Conservation (phyloP, 2,797 vertebrate species). For the Schizopygopsis malacanthus region DNA sequence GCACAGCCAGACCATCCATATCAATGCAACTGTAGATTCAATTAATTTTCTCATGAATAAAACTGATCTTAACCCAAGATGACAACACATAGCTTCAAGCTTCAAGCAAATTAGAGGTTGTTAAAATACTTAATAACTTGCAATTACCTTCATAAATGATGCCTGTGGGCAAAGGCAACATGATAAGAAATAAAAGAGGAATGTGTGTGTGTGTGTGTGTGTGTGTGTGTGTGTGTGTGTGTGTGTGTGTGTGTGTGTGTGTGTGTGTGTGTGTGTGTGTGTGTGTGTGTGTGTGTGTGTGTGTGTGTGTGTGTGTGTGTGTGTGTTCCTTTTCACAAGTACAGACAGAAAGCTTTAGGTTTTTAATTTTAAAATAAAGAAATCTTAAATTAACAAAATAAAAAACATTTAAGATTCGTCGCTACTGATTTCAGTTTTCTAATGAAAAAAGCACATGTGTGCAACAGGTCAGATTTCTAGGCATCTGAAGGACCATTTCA, state of each 20-base stretch:
- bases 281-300: neutral
- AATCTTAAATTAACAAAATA: neutral
- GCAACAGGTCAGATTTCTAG: neutral
- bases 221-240: neutral
- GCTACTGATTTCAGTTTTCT: too few relatives aligned
- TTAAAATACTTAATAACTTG: slow-evolving; percentile 50
- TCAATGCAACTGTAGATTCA: slow-evolving; percentile 56
- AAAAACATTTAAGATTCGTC: neutral
- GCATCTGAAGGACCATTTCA: slow-evolving; percentile 35
- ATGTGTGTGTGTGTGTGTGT: neutral
- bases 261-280: neutral
- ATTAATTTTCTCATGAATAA: slow-evolving; percentile 54
- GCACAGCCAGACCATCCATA: slow-evolving; percentile 55
- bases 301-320: neutral
- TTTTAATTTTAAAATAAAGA: slow-evolving; percentile 13
- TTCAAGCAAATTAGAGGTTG: slow-evolving; percentile 54
- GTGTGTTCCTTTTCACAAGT: neutral
- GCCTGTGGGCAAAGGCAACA: slow-evolving; percentile 40
- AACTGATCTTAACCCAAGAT: slow-evolving; percentile 56
- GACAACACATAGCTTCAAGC: slow-evolving; percentile 44
- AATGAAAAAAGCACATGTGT: neutral
- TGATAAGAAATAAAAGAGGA: neutral
- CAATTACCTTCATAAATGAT: slow-evolving; percentile 53
- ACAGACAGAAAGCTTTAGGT: neutral
- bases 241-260: neutral